Evolutionary conservation across 2,888 invertebrate genomes (phyloP).

Genomic region (Arge pagana): DNA sequence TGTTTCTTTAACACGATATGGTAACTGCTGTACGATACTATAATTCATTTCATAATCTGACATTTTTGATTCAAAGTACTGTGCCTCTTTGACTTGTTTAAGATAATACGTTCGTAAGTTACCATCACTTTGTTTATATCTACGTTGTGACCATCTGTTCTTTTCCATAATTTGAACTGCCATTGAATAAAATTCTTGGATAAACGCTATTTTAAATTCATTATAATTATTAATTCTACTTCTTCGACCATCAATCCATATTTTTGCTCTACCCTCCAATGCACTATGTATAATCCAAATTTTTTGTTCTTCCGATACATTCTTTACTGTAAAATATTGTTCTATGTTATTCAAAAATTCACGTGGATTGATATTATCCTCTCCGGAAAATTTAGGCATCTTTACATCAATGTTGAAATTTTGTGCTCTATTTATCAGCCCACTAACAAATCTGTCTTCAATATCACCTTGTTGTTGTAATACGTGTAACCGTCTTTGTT

Average conservation of each 20-base stretch:
- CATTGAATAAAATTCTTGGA: constrained; percentile 4
- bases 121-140: constrained; percentile 2
- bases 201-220: constrained; percentile 2
- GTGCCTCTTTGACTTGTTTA: constrained; percentile 4
- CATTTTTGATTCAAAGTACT: constrained; percentile 3
- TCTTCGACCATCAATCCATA: constrained; percentile 9
- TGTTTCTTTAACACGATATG: constrained; percentile 10
- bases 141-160: constrained; percentile 4
- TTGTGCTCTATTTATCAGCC: constrained; percentile 5
- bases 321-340: constrained; percentile 5
- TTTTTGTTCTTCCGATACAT: constrained; percentile 9
- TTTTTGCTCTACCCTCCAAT: constrained; percentile 10
- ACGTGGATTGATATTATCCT: constrained; percentile 5
- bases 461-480: not conserved
- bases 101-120: constrained; percentile 9
- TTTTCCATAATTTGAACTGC: constrained; percentile 6
- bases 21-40: constrained; percentile 21
- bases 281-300: constrained; percentile 4
- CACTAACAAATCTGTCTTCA: constrained; percentile 1
- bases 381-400: constrained; percentile 8
- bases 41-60: constrained; percentile 21
- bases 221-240: constrained; percentile 5
- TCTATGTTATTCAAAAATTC: constrained; percentile 9
- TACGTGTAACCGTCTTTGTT: constrained; percentile 2
- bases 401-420: constrained; percentile 1